Evolutionary conservation across 53 echinoderm and acorn worm genomes (phyloP), one percentile per base, ranked within the genome.

Genomic region (Luidia sarsii): DNA sequence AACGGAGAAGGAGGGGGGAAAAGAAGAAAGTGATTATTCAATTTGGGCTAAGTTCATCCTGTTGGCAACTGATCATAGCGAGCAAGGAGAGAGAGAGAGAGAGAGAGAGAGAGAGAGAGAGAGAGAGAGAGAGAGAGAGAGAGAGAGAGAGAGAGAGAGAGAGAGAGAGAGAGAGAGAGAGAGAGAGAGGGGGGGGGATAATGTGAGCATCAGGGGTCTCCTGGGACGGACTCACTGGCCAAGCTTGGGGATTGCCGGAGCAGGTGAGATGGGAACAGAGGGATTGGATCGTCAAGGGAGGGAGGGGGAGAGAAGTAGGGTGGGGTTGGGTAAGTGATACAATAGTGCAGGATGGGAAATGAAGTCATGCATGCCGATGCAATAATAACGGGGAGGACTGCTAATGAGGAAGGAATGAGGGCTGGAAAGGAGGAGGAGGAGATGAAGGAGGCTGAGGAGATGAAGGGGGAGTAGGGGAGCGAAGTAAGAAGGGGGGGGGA

Each of bases 321-420:
- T n/a, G n/a, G n/a, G n/a, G n/a, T n/a, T n/a, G n/a, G n/a, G n/a
- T n/a, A n/a, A n/a, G n/a, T n/a, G 41, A 41, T 7, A 11, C 41
- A 36, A 34, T 4, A 63, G 7, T 13, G 37, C 29, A 32, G 19
- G n/a, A n/a, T 34, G 29, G 30, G 35, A 36, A 33, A 39, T 23
- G 56, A 57, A 72, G 72, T 72, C 72, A 72, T 55, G 72, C 72
- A 27, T 72, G 72, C 33, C 39, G 33, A 72, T 55, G 72, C 56
- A 56, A 72, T 72, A 72, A 72, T 72, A 55, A 72, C 36, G 55
- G 57, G 54, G 72, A 72, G 33, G 34, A 56, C 54, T 72, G 51
- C 20, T 37, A 34, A 56, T 72, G 72, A 72, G 57, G 38, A 39
- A 36, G 72, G 55, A 8, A 71, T 54, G 54, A 71, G 48, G 31